Conservation (phyloP, 2,888 invertebrate genomes). For the Eurytoma californica region DNA sequence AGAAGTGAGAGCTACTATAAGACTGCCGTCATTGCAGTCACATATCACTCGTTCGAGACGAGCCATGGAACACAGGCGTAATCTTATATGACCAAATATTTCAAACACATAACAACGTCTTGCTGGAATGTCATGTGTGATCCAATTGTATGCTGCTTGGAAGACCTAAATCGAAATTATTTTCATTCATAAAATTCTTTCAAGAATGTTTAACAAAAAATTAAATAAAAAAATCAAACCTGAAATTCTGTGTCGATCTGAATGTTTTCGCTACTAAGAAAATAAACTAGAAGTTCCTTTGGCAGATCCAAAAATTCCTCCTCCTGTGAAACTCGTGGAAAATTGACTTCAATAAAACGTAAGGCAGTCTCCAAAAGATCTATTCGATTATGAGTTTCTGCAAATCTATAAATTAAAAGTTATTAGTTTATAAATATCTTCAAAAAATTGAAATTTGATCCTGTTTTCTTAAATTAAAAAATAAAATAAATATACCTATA, state of each 20-base stretch:
- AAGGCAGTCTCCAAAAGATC: slow-evolving; percentile 86
- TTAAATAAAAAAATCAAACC: slow-evolving; percentile 74
- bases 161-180: slow-evolving; percentile 79
- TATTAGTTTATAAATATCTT: neutral
- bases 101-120: slow-evolving; percentile 91
- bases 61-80: slow-evolving; percentile 88
- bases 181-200: slow-evolving; percentile 1
- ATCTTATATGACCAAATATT: slow-evolving; percentile 86
- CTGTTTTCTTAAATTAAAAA: slow-evolving; percentile 18
- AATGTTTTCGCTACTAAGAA: slow-evolving; percentile 90
- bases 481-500: slow-evolving; percentile 78
- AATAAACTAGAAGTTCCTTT: slow-evolving; percentile 84
- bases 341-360: slow-evolving; percentile 89
- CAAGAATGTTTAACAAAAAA: neutral
- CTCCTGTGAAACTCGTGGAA: slow-evolving; percentile 86
- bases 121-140: slow-evolving; percentile 86
- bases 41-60: slow-evolving; percentile 86
- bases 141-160: slow-evolving; percentile 91
- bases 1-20: slow-evolving; percentile 87
- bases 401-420: slow-evolving; percentile 80
- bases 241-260: slow-evolving; percentile 93
- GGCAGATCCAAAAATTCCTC: slow-evolving; percentile 92
- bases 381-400: slow-evolving; percentile 90
- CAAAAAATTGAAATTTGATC: neutral
- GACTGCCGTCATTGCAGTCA: slow-evolving; percentile 87